Base-by-base conservation (phyloP, 2,888 invertebrate species). In the Pammene fasciana region DNA sequence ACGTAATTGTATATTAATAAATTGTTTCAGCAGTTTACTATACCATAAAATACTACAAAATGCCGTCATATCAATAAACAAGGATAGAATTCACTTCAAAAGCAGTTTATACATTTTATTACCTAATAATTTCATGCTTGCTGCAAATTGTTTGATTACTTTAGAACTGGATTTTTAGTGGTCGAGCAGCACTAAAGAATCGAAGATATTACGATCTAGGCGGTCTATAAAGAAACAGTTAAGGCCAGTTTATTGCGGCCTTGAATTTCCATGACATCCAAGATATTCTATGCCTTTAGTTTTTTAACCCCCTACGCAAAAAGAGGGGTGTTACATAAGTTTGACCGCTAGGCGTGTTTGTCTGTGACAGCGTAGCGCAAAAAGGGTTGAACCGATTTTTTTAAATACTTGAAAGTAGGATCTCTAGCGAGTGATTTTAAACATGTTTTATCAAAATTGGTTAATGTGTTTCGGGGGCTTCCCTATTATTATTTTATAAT, bases 101-200 rank as follows among this genome's bases (percentile, higher is more conserved):
- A 5, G 13, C n/a, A n/a, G 38, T 61, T 50, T 50, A 52, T 38
- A 18, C 0, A 36, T 18, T 48, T 16, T 18, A 52, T 62, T 14
- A 36, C 38, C n/a, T n/a, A n/a, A n/a, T 52, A 52, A 52, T 52
- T 62, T 62, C 62, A 62, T 50, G 41, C 62, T 50, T 41, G 41
- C 7, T 34, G 54, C 34, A 54, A 41, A 18, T 52, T 14, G 36
- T 26, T 26, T 62, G 52, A 62, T 41, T 50, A 50, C 38, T 18
- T 61, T 41, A 52, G 41, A n/a, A 43, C 13, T 26, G 9, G 14
- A 11, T 18, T 62, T 52, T 52, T 62, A 62, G 41, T 62, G 41
- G 41, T 10, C 38, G 10, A 16, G 13, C 48, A 34, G 16, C 46
- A 48, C n/a, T 36, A 60, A 60, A 48, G 36, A 10, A 50, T 6